Base-by-base conservation (phyloP, 2,888 invertebrate genomes). In the Drosophila algonquin region DNA sequence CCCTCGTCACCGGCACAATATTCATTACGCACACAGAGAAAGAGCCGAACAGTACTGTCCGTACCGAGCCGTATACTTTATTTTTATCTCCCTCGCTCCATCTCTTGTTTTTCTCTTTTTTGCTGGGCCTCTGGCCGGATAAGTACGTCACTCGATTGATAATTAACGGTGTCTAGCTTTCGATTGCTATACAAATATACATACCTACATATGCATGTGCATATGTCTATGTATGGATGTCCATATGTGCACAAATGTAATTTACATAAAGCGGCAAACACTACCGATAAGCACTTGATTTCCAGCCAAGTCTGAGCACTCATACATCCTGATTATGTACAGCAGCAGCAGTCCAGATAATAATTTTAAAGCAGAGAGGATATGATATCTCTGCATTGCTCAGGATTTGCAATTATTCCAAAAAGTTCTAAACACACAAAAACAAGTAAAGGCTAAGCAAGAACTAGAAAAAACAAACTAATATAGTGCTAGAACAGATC, bases 81-180 rank as follows among this genome's bases (percentile, higher is more conserved):
- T 51, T 48, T 65, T 48, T 61, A 50, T 70, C 61, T 63, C 62
- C 76, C 56, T 51, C 59, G 32, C 35, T 73, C 51, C 30, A 40
- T 47, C 46, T 21, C 56, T 40, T 50, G 67, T 50, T 53, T 12
- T 40, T 14, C 14, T 14, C 40, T 44, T 30, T 27, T 5, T 10
- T 18, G 18, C 16, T 46, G 24, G 44, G 54, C 44, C 53, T 32
- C 51, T 78, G 59, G n/a, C 67, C 67, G 67, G 67, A 67, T 67
- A 67, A 67, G 65, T 67, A 51, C 67, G 65, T 67, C 65, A 67
- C 56, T 65, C 56, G 45, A 85, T 80, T 71, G 78, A 71, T 83
- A 84, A 76, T 81, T 74, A 81, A 78, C 79, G 72, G 76, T 73
- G 73, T 61, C 64, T 73, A 78, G 83, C 83, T 83, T 87, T 83